Evolutionary conservation across 2,797 vertebrate genomes (phyloP).

Genomic region (Natrix natrix): DNA sequence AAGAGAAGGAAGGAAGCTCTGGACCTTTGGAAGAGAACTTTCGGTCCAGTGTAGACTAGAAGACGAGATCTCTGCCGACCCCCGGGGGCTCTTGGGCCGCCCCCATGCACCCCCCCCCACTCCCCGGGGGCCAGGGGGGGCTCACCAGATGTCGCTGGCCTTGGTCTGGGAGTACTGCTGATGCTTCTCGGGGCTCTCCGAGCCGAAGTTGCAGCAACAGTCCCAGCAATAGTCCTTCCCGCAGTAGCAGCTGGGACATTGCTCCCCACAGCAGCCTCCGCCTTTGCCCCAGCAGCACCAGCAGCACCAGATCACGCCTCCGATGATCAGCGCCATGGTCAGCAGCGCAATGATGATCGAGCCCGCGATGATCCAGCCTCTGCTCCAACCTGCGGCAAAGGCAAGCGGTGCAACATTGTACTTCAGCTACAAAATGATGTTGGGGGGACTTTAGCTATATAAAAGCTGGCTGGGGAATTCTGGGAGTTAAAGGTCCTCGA

Average conservation of each 20-base stretch:
- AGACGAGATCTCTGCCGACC: too few relatives aligned
- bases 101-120: not conserved
- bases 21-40: too few relatives aligned
- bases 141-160: conserved; percentile 83
- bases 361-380: conserved; percentile 81
- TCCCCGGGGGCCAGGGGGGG: conserved; percentile 45
- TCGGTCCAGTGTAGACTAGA: too few relatives aligned
- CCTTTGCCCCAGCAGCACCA: conserved; percentile 23
- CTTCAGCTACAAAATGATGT: not conserved
- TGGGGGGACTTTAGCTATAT: not conserved
- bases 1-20: too few relatives aligned
- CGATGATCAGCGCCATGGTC: conserved; percentile 82
- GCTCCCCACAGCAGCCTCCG: not conserved
- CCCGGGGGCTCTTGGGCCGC: not conserved
- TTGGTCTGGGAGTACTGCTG: conserved; percentile 77
- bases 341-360: conserved; percentile 84
- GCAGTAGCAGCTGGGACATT: conserved; percentile 73
- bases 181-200: conserved; percentile 23
- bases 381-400: conserved; percentile 66
- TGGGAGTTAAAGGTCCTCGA: not conserved
- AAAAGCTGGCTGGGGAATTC: not conserved
- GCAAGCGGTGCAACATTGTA: not conserved
- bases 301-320: conserved; percentile 84
- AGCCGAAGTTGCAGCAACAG: conserved; percentile 20
- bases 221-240: conserved; percentile 59